phyloP scores from a whole-genome alignment of 2,113 vertebrate genomes.

The Catagonus wagneri region DNA sequence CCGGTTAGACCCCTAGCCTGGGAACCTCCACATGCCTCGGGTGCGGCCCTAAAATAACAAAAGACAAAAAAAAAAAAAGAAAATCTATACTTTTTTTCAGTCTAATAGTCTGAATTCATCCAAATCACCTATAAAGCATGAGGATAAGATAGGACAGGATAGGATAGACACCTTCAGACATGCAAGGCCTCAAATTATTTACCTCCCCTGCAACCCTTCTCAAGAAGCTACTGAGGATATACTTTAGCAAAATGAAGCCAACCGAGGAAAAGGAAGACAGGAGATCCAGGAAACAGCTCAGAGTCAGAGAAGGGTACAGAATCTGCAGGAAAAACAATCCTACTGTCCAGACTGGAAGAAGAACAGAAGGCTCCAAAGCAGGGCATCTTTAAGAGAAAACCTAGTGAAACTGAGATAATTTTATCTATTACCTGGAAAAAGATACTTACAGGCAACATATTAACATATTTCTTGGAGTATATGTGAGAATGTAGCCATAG shows the following conservation, averaged over 20 bases:
- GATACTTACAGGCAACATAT: not conserved
- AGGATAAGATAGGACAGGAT: not conserved
- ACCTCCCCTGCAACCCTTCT: not conserved
- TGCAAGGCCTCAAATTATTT: not conserved
- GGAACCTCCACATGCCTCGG: too few species aligned
- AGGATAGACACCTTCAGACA: not conserved
- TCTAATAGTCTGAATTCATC: conserved; percentile 29
- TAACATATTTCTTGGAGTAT: not conserved
- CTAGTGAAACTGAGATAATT: not conserved
- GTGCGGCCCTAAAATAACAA: too few species aligned
- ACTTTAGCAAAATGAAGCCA: conserved; percentile 20
- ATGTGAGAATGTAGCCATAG: not conserved
- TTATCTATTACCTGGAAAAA: not conserved
- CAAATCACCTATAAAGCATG: conserved; percentile 7
- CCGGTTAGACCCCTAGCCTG: too few species aligned
- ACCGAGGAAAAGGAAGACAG: not conserved
- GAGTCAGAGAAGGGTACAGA: not conserved
- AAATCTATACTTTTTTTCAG: not conserved
- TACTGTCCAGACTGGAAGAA: not conserved
- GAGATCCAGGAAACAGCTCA: not conserved
- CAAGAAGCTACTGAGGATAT: not conserved
- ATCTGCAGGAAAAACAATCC: not conserved
- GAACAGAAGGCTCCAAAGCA: not conserved
- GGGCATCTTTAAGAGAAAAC: not conserved
- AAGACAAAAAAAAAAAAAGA: too few species aligned